Base-by-base conservation (phyloP, 1,140 invertebrate species). In the Ostrea denselamellosa region DNA sequence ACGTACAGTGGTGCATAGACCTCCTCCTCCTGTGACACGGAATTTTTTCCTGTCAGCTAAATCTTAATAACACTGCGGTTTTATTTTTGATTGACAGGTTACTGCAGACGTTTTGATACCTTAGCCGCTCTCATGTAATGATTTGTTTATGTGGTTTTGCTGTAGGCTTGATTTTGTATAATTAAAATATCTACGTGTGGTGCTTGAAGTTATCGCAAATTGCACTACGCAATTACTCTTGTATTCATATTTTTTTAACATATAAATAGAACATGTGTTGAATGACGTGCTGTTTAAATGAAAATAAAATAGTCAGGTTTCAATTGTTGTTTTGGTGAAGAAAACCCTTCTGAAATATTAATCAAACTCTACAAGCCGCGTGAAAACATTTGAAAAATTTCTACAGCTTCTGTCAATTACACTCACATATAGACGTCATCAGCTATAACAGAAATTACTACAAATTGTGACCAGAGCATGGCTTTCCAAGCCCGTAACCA, bases 1-100 rank as follows among this genome's bases (percentile, higher is more conserved):
- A 25, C 10, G 12, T 25, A 28, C 28, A 34, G 1, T 8, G 22
- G 65, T 28, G 5, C 12, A 10, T n/a, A 19, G 14, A 8, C 19
- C 22, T n/a, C 17, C 8, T 8, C 17, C 2, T 19, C 4, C 25
- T 0, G 56, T n/a, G 34, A 44, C 34, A 17, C 14, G 56, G 17
- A 2, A 8, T 62, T 19, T 62, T 19, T 58, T 62, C 56, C 54
- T 62, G 17, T 19, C 56, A 17, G 56, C 56, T 7, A 19, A 7
- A 19, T n/a, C 17, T 62, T 62, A 19, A 62, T n/a, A 62, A 77
- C 12, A 3, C 5, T 77, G 68, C 14, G 68, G 68, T 77, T 77
- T 5, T n/a, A n/a, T n/a, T n/a, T 77, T 12, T 77, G 68, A 77
- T 77, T 77, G 68, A 77, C 68, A 77, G 68, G 9, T 34, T 17